Evolutionary conservation across 2,888 invertebrate species (phyloP).

Genomic region (Scaptomyza parva): DNA sequence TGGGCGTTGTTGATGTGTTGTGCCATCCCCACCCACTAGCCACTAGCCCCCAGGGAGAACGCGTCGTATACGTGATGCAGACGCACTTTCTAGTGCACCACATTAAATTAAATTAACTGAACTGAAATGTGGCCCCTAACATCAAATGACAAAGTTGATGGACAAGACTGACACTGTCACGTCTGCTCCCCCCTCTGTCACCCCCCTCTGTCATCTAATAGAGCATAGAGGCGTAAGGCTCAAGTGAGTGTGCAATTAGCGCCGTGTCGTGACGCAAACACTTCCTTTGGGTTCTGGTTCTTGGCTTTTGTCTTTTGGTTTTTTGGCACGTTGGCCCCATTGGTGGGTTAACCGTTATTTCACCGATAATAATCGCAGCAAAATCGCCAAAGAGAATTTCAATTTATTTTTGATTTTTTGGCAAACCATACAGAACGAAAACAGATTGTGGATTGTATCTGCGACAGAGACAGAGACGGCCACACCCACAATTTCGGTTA

Average conservation of each 20-base stretch:
- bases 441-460: conserved; percentile 61
- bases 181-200: conserved; percentile 38
- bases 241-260: no score
- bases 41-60: conserved; percentile 39
- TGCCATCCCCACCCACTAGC: conserved; percentile 20
- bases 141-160: conserved; percentile 54
- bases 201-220: conserved; percentile 60
- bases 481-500: conserved; percentile 46
- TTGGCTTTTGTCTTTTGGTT: background rate
- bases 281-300: conserved; percentile 41
- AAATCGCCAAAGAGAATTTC: conserved; percentile 64
- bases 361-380: conserved; percentile 59
- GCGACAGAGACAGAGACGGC: no score
- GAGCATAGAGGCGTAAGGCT: no score
- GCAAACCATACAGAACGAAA: conserved; percentile 59
- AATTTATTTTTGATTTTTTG: conserved; percentile 51
- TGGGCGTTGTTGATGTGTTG: conserved; percentile 53
- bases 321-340: conserved; percentile 55
- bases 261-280: conserved; percentile 13
- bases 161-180: conserved; percentile 56
- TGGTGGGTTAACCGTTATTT: conserved; percentile 58
- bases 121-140: conserved; percentile 26
- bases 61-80: conserved; percentile 66
- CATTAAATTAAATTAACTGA: conserved; percentile 55
- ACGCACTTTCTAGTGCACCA: conserved; percentile 62